These are phyloP conservation scores for Drosophila nasuta DNA, from an alignment of 1,140 invertebrate genomes.

Conservation along the genomic window DNA sequence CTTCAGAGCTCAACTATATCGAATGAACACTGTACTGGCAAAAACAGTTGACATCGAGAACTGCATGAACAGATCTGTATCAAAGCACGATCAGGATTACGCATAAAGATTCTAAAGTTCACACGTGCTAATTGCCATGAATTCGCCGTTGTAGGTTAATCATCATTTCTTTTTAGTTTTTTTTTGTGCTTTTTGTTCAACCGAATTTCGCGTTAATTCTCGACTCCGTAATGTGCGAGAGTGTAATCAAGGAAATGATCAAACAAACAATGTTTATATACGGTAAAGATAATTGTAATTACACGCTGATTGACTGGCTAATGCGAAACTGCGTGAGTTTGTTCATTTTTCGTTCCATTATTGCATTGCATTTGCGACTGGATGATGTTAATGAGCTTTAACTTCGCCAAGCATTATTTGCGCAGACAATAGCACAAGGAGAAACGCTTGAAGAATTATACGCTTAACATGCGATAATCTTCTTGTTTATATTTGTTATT, in stretches of 20 bases:
- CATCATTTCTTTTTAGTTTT: neutral
- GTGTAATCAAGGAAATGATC: constrained; percentile 12
- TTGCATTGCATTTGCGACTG: neutral
- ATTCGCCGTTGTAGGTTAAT: neutral
- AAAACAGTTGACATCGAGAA: neutral
- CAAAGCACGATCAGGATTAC: neutral
- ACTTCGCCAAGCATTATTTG: neutral
- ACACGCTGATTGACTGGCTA: constrained; percentile 11
- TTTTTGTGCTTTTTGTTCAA: neutral
- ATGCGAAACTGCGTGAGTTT: constrained; percentile 19
- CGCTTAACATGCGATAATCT: neutral
- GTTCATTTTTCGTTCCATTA: neutral
- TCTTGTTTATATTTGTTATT: constrained; percentile 6
- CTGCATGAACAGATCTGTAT: neutral
- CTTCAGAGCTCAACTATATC: neutral
- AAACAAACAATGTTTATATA: constrained; percentile 15
- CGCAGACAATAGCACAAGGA: neutral
- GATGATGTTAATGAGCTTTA: constrained; percentile 5
- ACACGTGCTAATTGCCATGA: constrained; percentile 13
- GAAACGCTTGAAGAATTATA: neutral
- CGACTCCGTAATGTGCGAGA: neutral
- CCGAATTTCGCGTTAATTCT: constrained; percentile 3
- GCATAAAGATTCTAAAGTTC: constrained; percentile 6
- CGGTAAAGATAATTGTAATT: constrained; percentile 26
- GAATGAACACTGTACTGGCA: neutral